These are phyloP conservation scores for Ashinkailepas kermadecensis DNA, from an alignment of 2,888 invertebrate genomes.

Conservation along the genomic window DNA sequence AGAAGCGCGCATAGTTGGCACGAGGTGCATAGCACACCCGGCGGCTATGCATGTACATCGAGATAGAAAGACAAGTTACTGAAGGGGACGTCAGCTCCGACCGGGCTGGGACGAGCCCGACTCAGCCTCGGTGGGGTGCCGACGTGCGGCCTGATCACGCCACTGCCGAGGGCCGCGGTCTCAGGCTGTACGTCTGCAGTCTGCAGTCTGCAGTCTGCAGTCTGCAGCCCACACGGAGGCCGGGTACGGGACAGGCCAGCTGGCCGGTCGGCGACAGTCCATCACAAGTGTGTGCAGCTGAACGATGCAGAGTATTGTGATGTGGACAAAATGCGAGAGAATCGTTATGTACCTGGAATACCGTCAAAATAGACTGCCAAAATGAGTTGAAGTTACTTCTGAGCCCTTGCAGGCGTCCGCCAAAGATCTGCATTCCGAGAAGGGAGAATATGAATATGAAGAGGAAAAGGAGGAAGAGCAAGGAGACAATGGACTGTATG, in stretches of 20 bases:
- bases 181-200: not conserved
- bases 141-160: too few relatives aligned
- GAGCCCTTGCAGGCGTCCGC: constrained; percentile 93
- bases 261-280: too few relatives aligned
- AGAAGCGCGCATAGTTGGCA: not conserved
- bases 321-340: too few relatives aligned
- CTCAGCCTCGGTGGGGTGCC: too few relatives aligned
- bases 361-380: constrained; percentile 95
- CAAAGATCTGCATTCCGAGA: constrained; percentile 99
- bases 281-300: not conserved
- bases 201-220: too few relatives aligned
- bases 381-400: constrained; percentile 98
- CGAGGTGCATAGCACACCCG: not conserved
- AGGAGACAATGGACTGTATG: constrained; percentile 96
- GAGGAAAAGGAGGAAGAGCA: constrained; percentile 90
- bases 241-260: not conserved
- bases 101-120: not conserved
- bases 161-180: not conserved
- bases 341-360: constrained; percentile 75
- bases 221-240: not conserved
- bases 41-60: not conserved
- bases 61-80: not conserved
- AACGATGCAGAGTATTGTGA: not conserved
- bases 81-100: not conserved
- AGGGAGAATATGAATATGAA: constrained; percentile 99